Percentiles rank a stretch among this genome's conserved stretches.
These are phyloP conservation scores for Linnaemya vulpina DNA, from an alignment of 2,888 invertebrate species.

Conservation along the genomic window DNA sequence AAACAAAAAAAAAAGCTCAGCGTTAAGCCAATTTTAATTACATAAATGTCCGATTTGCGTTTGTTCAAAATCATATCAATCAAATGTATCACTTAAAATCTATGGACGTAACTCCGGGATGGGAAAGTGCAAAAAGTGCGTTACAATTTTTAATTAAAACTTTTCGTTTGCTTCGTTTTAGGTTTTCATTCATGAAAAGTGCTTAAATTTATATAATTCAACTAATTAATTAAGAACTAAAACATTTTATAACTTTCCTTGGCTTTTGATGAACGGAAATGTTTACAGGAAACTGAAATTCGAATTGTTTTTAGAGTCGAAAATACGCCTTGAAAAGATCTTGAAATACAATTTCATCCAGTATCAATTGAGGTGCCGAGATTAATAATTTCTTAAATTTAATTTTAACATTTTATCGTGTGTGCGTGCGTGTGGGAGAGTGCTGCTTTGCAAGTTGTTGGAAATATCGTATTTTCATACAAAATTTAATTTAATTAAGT, in stretches of 20 bases:
- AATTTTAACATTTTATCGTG: constrained; percentile 31
- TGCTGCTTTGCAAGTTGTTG: constrained; percentile 48
- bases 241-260: constrained; percentile 37
- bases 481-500: constrained; percentile 37
- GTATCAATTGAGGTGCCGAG: constrained; percentile 43
- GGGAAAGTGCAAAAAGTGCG: constrained; percentile 83
- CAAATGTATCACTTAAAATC: constrained; percentile 77
- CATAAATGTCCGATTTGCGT: neutral
- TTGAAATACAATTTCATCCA: neutral
- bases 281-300: constrained; percentile 39
- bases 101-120: constrained; percentile 84
- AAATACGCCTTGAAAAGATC: neutral
- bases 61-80: constrained; percentile 23
- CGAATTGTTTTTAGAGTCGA: neutral
- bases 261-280: constrained; percentile 67
- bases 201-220: constrained; percentile 64
- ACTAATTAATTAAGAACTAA: constrained; percentile 50
- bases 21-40: constrained; percentile 55
- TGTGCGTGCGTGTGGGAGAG: constrained; percentile 10
- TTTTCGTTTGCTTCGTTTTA: constrained; percentile 44
- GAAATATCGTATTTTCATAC: constrained; percentile 34
- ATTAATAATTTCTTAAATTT: constrained; percentile 9
- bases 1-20: constrained; percentile 59
- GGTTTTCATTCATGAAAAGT: constrained; percentile 53
- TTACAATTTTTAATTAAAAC: constrained; percentile 74